phyloP scores from a whole-genome alignment of 1,140 invertebrate genomes.

The Bombus cullumanus region DNA sequence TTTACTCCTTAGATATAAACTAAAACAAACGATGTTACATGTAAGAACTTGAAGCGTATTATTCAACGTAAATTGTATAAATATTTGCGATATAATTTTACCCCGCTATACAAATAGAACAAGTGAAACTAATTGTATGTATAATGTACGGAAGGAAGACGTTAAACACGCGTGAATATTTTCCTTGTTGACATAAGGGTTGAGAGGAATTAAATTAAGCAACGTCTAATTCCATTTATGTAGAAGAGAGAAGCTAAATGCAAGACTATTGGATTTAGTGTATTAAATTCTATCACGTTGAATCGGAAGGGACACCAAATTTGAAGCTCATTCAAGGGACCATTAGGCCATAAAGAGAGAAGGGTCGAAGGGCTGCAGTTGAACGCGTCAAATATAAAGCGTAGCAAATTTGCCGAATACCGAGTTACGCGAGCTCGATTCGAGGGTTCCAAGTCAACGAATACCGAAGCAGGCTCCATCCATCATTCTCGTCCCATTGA shows the following conservation, averaged over 20 bases:
- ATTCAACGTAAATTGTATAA: too few relatives aligned
- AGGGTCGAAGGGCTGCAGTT: neutral
- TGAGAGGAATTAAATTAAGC: neutral
- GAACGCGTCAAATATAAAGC: neutral
- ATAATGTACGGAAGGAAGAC: too few relatives aligned
- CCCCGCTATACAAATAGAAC: too few relatives aligned
- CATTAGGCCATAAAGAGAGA: neutral
- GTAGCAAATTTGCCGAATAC: neutral
- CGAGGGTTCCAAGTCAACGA: neutral
- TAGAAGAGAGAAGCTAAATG: neutral
- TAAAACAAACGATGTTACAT: neutral
- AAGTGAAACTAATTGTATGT: too few relatives aligned
- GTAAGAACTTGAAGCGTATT: too few relatives aligned
- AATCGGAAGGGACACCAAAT: neutral
- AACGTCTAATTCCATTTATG: neutral
- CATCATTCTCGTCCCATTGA: conserved; percentile 4
- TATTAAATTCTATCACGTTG: neutral
- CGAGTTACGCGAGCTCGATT: neutral
- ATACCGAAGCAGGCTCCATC: neutral
- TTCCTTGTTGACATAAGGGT: neutral
- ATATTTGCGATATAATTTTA: too few relatives aligned
- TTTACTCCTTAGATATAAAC: neutral
- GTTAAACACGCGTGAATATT: neutral
- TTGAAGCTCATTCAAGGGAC: neutral
- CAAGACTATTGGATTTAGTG: neutral